phyloP scores from a whole-genome alignment of 2,888 invertebrate species.

The Bombylius major region DNA sequence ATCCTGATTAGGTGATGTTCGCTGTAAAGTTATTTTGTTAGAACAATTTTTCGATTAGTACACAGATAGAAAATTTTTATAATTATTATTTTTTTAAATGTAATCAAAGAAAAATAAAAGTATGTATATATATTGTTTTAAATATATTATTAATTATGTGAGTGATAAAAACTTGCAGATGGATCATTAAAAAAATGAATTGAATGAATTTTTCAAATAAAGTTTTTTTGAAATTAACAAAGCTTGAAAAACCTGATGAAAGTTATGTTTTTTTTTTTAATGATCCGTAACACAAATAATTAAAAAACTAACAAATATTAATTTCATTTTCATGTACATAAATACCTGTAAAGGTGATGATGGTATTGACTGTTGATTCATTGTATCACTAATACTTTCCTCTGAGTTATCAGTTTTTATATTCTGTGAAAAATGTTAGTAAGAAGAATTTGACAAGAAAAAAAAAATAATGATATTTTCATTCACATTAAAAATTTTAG shows the following conservation, averaged over 20 bases:
- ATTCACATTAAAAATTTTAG: no score
- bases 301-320: no score
- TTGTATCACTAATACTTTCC: constrained; percentile 25
- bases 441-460: not conserved
- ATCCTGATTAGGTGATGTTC: constrained; percentile 21
- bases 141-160: no score
- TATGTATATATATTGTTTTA: no score
- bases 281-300: no score
- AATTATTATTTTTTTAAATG: no score
- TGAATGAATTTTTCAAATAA: not conserved
- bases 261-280: no score
- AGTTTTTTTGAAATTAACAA: not conserved
- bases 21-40: constrained; percentile 16
- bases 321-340: not conserved
- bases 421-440: constrained; percentile 26
- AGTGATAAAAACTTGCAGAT: no score
- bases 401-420: constrained; percentile 37
- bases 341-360: constrained; percentile 34
- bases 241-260: no score
- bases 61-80: no score
- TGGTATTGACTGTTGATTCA: constrained; percentile 24
- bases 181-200: not conserved
- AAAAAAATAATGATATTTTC: no score
- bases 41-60: not conserved
- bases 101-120: no score